phyloP scores from a whole-genome alignment of 2,888 invertebrate species.

The Acleris sparsana region DNA sequence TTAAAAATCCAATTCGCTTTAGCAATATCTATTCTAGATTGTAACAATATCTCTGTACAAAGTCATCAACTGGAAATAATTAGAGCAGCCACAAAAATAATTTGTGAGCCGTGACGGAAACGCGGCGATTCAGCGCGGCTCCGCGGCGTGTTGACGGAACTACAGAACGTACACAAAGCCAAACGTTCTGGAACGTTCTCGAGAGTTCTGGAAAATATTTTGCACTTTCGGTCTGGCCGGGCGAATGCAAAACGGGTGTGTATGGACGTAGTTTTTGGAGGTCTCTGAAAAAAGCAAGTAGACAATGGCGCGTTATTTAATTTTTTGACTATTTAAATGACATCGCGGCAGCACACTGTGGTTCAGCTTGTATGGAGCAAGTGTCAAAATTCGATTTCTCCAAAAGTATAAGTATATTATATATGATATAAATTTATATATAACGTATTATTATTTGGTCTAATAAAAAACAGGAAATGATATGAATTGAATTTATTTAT shows the following conservation, averaged over 20 bases:
- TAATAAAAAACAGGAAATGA: no score
- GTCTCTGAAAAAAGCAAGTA: not conserved
- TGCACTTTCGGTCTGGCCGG: not conserved
- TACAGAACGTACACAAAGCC: conserved; percentile 18
- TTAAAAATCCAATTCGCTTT: not conserved
- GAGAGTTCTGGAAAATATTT: conserved; percentile 1
- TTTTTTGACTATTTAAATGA: no score
- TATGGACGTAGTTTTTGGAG: not conserved
- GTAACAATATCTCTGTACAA: conserved; percentile 43
- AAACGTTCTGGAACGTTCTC: conserved; percentile 9
- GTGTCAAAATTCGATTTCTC: no score
- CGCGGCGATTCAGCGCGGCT: conserved; percentile 35
- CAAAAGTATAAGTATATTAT: no score
- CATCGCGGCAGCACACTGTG: no score
- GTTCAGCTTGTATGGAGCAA: no score
- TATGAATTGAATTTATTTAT: no score
- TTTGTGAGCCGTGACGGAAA: conserved; percentile 76
- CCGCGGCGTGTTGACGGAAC: conserved; percentile 20
- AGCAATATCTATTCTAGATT: conserved; percentile 48
- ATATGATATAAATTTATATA: no score
- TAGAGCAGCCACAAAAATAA: conserved; percentile 75
- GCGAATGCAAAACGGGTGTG: no score
- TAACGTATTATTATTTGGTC: no score
- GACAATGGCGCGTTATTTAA: no score
- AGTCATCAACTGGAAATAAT: conserved; percentile 79